A percentile compares a stretch with the other conserved stretches of the same genome.
Evolutionary conservation across 2,797 vertebrate species (phyloP).

Genomic region (Neosalanx taihuensis): DNA sequence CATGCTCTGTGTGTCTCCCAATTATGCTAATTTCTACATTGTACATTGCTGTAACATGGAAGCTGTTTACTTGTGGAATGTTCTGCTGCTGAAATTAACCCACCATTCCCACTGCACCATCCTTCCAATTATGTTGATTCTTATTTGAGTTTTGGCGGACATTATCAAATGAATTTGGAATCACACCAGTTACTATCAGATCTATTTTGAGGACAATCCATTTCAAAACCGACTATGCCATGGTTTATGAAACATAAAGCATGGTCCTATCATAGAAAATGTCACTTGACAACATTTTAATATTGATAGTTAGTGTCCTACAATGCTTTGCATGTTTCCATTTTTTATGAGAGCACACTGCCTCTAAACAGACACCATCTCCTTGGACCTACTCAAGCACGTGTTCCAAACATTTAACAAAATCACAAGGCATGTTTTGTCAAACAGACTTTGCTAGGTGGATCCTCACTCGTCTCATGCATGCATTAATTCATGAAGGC

Average conservation of each 20-base stretch:
- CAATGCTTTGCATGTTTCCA: background rate
- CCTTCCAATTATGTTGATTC: background rate
- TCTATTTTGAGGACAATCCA: too few species aligned
- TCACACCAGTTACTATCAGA: too few species aligned
- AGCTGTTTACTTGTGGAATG: background rate
- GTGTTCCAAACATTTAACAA: conserved; percentile 60
- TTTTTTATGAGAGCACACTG: background rate
- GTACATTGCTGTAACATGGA: background rate
- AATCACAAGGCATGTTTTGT: conserved; percentile 62
- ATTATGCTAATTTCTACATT: conserved; percentile 1
- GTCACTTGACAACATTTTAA: too few species aligned
- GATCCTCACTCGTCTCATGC: conserved; percentile 34
- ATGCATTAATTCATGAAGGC: conserved; percentile 50
- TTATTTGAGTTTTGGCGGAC: too few species aligned
- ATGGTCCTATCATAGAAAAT: background rate
- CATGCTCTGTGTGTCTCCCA: conserved; percentile 18
- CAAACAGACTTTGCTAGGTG: conserved; percentile 46
- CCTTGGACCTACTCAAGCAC: background rate
- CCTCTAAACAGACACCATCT: too few species aligned
- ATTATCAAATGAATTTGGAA: too few species aligned
- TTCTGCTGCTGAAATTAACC: background rate
- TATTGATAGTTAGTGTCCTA: background rate
- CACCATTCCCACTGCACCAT: background rate
- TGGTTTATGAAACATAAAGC: conserved; percentile 25
- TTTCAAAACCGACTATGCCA: conserved; percentile 4